Evolutionary conservation across 2,797 vertebrate genomes (phyloP), one percentile per base, ranked within the genome.

Genomic region (Cuniculus paca): DNA sequence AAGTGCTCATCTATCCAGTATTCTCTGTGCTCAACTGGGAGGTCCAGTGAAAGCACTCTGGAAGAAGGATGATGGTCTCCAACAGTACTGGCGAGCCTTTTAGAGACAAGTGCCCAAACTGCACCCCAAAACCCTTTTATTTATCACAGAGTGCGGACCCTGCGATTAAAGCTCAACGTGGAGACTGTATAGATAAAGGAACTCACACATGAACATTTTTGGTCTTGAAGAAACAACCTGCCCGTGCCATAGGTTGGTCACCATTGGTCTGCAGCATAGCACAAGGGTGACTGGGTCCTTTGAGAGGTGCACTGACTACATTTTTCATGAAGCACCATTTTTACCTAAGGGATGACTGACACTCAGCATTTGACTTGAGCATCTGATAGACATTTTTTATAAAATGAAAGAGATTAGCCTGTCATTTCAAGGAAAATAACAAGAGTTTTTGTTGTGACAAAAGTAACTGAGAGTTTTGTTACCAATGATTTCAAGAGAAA

Each of bases 221-320:
- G 20, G n/a, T 68, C 65, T 36, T 36, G 10, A 68, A 68, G 31
- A 65, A 65, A 8, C 6, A 68, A 36, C 17, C n/a, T 5, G 6
- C n/a, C 65, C 19, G 6, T 68, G 12, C n/a, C 19, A 22, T 68
- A 68, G 7, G 6, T 68, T 36, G 17, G 17, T n/a, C 34, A 36
- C 65, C 65, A 68, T 17, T 36, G 16, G 16, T 36, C n/a, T 36
- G n/a, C 65, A 68, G 65, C n/a, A 22, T 34, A 52, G 39, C 52
- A 0, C 4, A 4, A 52, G 16, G 8, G 1, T 24, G 7, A 0
- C 45, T 2, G 6, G 61, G 10, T 0, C 1, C 26, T 1, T 10
- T 36, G 20, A 2, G 31, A 26, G 54, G 45, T 24, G 36, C 26
- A 9, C 11, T 74, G 14, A 60, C 82, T 22, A 0, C 8, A 0